Evolutionary conservation across 1,140 invertebrate species (phyloP).

Genomic region (Diorhabda elongata): DNA sequence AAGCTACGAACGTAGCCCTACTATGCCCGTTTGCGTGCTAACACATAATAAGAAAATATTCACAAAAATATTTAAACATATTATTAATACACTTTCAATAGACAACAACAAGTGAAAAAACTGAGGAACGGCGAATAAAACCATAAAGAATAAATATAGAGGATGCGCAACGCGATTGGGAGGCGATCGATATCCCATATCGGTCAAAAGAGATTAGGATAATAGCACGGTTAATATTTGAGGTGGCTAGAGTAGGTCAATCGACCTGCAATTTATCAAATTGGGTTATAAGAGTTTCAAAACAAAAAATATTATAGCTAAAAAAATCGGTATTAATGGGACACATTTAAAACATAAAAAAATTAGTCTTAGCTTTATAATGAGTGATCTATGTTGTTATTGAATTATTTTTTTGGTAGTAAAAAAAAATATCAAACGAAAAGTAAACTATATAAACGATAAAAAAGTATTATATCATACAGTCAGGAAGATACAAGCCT

Average conservation of each 20-base stretch:
- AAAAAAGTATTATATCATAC: too few relatives aligned
- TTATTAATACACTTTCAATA: too few relatives aligned
- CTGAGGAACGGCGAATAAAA: background rate
- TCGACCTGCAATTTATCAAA: too few relatives aligned
- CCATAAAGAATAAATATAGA: background rate
- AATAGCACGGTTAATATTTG: background rate
- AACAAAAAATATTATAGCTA: too few relatives aligned
- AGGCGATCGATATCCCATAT: background rate
- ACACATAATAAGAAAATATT: too few relatives aligned
- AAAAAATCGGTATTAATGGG: background rate
- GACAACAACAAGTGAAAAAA: background rate
- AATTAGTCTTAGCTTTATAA: background rate
- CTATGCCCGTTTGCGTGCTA: constrained; percentile 37
- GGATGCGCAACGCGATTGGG: background rate
- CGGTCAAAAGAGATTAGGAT: background rate
- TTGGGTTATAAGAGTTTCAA: too few relatives aligned
- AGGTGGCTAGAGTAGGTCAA: background rate
- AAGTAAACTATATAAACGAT: background rate
- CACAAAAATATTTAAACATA: too few relatives aligned
- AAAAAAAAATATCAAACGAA: background rate
- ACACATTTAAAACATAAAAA: background rate
- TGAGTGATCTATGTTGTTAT: too few relatives aligned
- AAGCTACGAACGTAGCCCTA: constrained; percentile 46
- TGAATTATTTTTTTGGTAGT: background rate
- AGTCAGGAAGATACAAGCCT: too few relatives aligned